phyloP scores from a whole-genome alignment of 2,888 invertebrate genomes.

The Drosophila eohydei region DNA sequence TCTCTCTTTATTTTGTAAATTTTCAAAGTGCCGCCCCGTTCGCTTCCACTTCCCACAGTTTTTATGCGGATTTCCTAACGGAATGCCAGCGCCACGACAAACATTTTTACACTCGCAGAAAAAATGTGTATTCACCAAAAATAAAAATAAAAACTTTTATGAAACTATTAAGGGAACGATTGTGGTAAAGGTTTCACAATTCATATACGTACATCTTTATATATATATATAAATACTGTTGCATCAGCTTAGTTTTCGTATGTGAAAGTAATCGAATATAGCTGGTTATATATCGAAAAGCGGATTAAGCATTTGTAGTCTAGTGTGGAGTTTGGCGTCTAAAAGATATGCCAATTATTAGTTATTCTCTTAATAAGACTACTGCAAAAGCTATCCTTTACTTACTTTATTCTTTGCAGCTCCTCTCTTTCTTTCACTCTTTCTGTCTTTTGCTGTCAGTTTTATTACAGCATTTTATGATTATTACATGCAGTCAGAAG shows the following conservation, averaged over 20 bases:
- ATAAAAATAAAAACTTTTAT: neutral
- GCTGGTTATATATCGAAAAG: neutral
- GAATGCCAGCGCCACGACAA: conserved; percentile 26
- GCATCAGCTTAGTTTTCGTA: neutral
- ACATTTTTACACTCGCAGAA: conserved; percentile 37
- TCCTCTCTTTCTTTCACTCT: neutral
- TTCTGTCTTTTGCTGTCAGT: conserved; percentile 1
- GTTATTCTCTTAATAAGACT: neutral
- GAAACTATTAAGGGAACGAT: conserved; percentile 9
- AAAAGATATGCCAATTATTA: neutral
- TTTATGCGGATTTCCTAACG: conserved; percentile 44
- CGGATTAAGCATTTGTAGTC: neutral
- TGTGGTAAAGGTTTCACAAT: neutral
- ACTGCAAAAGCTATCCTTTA: conserved; percentile 1
- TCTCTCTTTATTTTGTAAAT: conserved; percentile 25
- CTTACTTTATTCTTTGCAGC: neutral
- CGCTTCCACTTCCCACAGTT: conserved; percentile 10
- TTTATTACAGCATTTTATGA: conserved; percentile 42
- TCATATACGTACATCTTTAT: neutral
- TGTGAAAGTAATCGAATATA: neutral
- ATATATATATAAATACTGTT: neutral
- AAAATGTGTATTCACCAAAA: neutral
- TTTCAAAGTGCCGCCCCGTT: conserved; percentile 19
- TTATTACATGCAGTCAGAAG: conserved; percentile 18
- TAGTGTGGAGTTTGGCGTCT: neutral